Conservation (phyloP, 2,797 vertebrate genomes). For the Mus spretus region DNA sequence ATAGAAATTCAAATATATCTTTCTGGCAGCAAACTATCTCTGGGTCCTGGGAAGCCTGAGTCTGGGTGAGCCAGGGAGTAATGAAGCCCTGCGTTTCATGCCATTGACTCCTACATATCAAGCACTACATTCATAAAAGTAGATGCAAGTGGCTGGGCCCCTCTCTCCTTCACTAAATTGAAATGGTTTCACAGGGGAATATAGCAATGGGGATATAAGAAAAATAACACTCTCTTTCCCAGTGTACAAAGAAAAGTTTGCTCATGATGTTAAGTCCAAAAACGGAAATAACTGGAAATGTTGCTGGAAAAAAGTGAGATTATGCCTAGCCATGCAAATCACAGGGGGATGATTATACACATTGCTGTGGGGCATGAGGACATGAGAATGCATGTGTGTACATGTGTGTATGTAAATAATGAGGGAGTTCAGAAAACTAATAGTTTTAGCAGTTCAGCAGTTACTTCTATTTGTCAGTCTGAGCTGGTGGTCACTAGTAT, state of each 20-base stretch:
- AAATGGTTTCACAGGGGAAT: slow-evolving; percentile 33
- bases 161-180: slow-evolving; percentile 71
- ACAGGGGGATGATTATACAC: background rate
- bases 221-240: slow-evolving; percentile 75
- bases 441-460: background rate
- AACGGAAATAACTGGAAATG: slow-evolving; percentile 62
- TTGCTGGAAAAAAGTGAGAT: slow-evolving; percentile 1
- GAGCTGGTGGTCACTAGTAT: background rate
- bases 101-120: slow-evolving; percentile 69
- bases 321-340: background rate
- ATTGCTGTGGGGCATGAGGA: background rate
- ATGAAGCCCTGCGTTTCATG: slow-evolving; percentile 72
- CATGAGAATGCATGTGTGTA: background rate
- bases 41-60: slow-evolving; percentile 51
- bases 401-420: background rate
- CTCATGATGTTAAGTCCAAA: slow-evolving; percentile 61
- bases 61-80: slow-evolving; percentile 67
- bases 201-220: slow-evolving; percentile 35
- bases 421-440: background rate
- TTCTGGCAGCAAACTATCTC: slow-evolving; percentile 63
- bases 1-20: slow-evolving; percentile 84
- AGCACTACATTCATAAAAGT: slow-evolving; percentile 61
- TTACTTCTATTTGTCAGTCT: background rate
- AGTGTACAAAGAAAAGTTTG: slow-evolving; percentile 57
- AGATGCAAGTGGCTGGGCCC: slow-evolving; percentile 11